Conservation (phyloP, 2,888 invertebrate genomes). For the Eupelmus urozonus region DNA sequence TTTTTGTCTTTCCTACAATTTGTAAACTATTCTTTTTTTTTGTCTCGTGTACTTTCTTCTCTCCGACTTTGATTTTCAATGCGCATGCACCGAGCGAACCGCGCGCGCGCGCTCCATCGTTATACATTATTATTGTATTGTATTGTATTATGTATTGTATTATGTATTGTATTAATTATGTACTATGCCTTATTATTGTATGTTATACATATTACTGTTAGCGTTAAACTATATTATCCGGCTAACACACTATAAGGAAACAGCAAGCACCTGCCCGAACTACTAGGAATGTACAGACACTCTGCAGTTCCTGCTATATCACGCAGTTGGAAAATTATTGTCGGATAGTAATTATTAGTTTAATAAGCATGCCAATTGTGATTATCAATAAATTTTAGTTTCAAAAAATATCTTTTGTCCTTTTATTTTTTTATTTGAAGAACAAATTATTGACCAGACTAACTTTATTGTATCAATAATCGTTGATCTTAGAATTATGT, state of each 20-base stretch:
- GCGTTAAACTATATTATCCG: constrained; percentile 53
- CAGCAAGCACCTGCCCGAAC: constrained; percentile 55
- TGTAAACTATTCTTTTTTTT: not conserved
- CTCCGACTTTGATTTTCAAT: constrained; percentile 39
- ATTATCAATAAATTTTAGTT: not conserved
- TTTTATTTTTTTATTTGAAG: not conserved
- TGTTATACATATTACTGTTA: constrained; percentile 55
- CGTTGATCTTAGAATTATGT: not conserved
- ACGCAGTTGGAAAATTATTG: constrained; percentile 17
- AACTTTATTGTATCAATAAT: not conserved
- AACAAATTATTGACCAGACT: not conserved
- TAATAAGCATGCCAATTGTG: not conserved
- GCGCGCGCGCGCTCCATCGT: constrained; percentile 45
- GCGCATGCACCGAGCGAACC: constrained; percentile 48
- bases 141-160: constrained; percentile 56
- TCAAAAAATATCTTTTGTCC: not conserved
- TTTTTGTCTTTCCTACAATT: constrained; percentile 5
- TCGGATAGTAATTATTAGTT: not conserved
- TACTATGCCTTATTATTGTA: constrained; percentile 61
- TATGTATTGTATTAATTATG: constrained; percentile 46
- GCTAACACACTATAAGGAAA: constrained; percentile 52
- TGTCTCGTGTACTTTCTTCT: constrained; percentile 35
- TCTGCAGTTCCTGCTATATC: constrained; percentile 15
- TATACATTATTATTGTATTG: constrained; percentile 55
- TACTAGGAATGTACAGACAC: constrained; percentile 44